Percentiles rank a stretch among this genome's conserved stretches.
Evolutionary conservation across 2,113 vertebrate genomes (phyloP).

Genomic region (Oreochromis niloticus): DNA sequence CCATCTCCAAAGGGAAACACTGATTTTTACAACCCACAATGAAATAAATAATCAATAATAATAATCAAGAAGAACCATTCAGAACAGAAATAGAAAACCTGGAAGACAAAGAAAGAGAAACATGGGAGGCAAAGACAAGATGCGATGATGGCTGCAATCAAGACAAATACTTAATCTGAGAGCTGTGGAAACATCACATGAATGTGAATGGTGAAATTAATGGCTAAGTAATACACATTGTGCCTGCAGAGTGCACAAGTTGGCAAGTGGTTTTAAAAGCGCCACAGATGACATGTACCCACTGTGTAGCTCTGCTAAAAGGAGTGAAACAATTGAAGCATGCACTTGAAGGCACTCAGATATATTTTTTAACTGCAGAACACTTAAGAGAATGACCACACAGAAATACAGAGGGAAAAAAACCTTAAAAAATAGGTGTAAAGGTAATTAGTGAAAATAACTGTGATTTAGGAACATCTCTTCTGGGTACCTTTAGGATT

Average conservation of each 20-base stretch:
- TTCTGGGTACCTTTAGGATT: background rate
- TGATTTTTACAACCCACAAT: background rate
- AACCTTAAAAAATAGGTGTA: background rate
- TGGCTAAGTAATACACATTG: background rate
- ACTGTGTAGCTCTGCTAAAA: conserved; percentile 3
- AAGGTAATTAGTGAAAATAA: background rate
- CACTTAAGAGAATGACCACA: background rate
- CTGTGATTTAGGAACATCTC: background rate
- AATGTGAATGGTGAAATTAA: conserved; percentile 4
- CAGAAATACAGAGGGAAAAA: background rate
- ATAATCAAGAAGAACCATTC: background rate
- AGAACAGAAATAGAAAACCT: background rate
- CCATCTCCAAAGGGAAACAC: background rate
- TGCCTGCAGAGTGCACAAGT: background rate
- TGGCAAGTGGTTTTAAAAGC: conserved; percentile 38
- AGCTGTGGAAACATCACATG: background rate
- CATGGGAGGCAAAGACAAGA: background rate
- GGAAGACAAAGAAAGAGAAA: background rate
- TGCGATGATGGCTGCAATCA: background rate
- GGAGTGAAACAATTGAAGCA: conserved; percentile 9
- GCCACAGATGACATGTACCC: background rate
- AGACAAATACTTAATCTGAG: background rate
- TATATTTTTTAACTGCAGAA: background rate
- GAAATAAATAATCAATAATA: background rate
- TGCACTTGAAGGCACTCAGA: conserved; percentile 10